A percentile compares a stretch with the other conserved stretches of the same genome.
phyloP scores from a whole-genome alignment of 2,113 vertebrate species.

The Suncus etruscus region DNA sequence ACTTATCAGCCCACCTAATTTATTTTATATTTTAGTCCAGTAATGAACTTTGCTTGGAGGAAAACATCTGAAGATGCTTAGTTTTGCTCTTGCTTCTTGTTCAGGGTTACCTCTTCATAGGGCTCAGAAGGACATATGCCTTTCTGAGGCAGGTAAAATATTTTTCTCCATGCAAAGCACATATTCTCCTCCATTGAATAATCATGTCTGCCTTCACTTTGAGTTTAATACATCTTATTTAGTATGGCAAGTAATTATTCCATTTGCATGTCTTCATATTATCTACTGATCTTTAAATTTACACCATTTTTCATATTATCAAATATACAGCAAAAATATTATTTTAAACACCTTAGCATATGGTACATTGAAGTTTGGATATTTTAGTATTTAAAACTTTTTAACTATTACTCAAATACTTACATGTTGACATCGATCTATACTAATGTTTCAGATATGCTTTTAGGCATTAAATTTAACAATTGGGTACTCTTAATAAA shows the following conservation, averaged over 20 bases:
- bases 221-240: not conserved
- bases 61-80: too few relatives aligned
- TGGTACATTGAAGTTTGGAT: not conserved
- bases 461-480: not conserved
- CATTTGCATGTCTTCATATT: not conserved
- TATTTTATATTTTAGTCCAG: too few relatives aligned
- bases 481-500: not conserved
- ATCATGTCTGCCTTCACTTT: not conserved
- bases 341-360: not conserved
- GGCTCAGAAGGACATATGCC: too few relatives aligned
- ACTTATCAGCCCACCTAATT: not conserved
- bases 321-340: not conserved
- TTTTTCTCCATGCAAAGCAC: too few relatives aligned
- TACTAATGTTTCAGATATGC: not conserved
- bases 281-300: not conserved
- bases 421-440: not conserved
- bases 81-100: too few relatives aligned
- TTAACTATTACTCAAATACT: not conserved
- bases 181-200: too few relatives aligned
- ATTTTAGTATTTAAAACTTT: not conserved
- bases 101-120: too few relatives aligned
- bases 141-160: too few relatives aligned
- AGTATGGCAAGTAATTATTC: not conserved
- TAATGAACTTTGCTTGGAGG: too few relatives aligned
- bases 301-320: not conserved